phyloP scores from a whole-genome alignment of 2,888 invertebrate species.

The Ctenicera cuprea region DNA sequence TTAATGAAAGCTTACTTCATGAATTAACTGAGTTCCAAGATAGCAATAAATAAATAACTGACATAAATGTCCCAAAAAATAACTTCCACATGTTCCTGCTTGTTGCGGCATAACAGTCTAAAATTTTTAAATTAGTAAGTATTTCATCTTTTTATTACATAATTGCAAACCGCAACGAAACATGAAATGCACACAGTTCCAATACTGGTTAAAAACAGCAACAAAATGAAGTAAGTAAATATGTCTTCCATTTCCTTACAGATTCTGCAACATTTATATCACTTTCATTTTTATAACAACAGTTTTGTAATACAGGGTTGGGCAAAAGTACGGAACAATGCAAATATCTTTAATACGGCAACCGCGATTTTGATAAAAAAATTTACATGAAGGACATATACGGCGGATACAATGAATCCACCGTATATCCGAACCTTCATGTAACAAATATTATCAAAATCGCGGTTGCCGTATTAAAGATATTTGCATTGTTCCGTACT shows the following conservation, averaged over 20 bases:
- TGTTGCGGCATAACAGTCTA: conserved; percentile 4
- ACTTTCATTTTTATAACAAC: too few relatives aligned
- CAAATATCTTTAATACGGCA: too few relatives aligned
- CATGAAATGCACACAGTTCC: conserved; percentile 6
- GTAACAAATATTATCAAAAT: too few relatives aligned
- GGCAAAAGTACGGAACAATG: too few relatives aligned
- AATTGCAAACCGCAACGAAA: conserved; percentile 17
- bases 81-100: not conserved
- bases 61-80: conserved; percentile 13
- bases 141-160: not conserved
- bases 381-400: too few relatives aligned
- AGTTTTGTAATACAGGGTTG: too few relatives aligned
- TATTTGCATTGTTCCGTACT: too few relatives aligned
- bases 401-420: too few relatives aligned
- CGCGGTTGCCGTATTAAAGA: too few relatives aligned
- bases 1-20: not conserved
- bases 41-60: conserved; percentile 25
- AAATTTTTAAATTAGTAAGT: conserved; percentile 2
- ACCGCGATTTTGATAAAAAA: too few relatives aligned
- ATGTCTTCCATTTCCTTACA: conserved; percentile 21
- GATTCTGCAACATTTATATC: conserved; percentile 6
- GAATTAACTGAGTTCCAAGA: conserved; percentile 5
- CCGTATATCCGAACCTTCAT: too few relatives aligned
- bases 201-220: conserved; percentile 8
- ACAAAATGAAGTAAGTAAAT: conserved; percentile 2